Evolutionary conservation across 2,113 vertebrate species (phyloP), one percentile per base, ranked within the genome.

Genomic region (Calidris pygmaea): DNA sequence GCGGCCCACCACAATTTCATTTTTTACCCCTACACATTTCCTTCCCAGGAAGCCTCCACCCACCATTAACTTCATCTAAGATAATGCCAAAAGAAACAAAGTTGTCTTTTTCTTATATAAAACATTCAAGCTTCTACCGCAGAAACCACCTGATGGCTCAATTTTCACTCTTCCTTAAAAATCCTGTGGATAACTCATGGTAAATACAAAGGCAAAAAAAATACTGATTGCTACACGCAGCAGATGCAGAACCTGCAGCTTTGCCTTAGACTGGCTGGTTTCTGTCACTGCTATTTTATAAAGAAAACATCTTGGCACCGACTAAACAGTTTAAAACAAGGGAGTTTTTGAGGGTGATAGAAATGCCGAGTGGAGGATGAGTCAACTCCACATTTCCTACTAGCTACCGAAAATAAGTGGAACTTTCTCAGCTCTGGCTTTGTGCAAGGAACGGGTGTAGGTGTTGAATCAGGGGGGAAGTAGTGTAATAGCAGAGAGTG

Each of bases 1-100:
- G 96, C 0, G 32, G 81, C 92, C 87, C 75, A 96, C 82, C 92
- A 62, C 92, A 93, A 89, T 93, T 95, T 76, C 92, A 96, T 92
- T 96, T 93, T 91, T 91, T 78, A 91, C 73, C 96, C 85, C 74
- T 86, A 96, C 93, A 97, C 89, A 95, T 94, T 98, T 98, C 97
- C 97, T 97, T 96, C 94, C 89, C 26, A 29, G 85, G 85, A 94
- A 92, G 96, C 84, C 96, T 98, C 97, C 97, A 97, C 95, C 96
- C 97, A 97, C 94, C 92, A 97, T 97, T 96, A 95, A 93, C 93
- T 97, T 94, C 84, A 81, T 92, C 85, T 90, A 82, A 41, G n/a
- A 85, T 71, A 96, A 91, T 94, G 97, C 97, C 98, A 98, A 97
- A 96, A 94, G 96, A 98, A 98, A 98, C 93, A 98, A 93, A 96